Evolutionary conservation across 2,888 invertebrate genomes (phyloP).

Genomic region (Drosophila paracracens): DNA sequence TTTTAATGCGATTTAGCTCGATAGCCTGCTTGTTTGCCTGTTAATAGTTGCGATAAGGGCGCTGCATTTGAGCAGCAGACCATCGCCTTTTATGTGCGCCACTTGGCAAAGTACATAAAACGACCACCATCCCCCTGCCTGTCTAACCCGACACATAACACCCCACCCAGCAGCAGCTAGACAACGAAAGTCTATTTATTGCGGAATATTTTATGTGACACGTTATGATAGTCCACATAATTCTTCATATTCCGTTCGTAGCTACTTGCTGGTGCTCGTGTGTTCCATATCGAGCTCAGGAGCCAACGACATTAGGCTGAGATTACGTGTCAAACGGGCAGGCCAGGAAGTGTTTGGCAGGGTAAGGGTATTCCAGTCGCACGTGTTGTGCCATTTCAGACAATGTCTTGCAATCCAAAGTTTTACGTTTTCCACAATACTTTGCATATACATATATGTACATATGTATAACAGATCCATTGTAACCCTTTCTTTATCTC

Average conservation of each 20-base stretch:
- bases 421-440: slow-evolving; percentile 53
- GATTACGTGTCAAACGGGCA: neutral
- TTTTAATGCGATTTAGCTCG: slow-evolving; percentile 73
- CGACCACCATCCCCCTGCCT: neutral
- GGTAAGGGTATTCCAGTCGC: neutral
- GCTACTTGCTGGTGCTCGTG: slow-evolving; percentile 12
- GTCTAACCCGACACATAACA: neutral
- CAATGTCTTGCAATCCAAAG: slow-evolving; percentile 63
- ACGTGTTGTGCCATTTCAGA: slow-evolving; percentile 70
- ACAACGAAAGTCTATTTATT: slow-evolving; percentile 76
- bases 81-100: slow-evolving; percentile 69
- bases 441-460: neutral
- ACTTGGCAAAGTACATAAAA: slow-evolving; percentile 61
- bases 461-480: slow-evolving; percentile 8
- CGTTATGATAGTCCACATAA: slow-evolving; percentile 78
- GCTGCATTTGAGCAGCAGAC: slow-evolving; percentile 41
- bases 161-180: slow-evolving; percentile 17
- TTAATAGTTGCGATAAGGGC: slow-evolving; percentile 73
- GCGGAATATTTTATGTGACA: slow-evolving; percentile 80
- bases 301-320: slow-evolving; percentile 34
- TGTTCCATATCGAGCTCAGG: slow-evolving; percentile 4
- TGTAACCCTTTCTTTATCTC: neutral
- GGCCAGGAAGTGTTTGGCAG: neutral
- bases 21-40: slow-evolving; percentile 58
- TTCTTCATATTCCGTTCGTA: slow-evolving; percentile 54